phyloP scores from a whole-genome alignment of 2,113 vertebrate species.

The Triplophysa tibetana region DNA sequence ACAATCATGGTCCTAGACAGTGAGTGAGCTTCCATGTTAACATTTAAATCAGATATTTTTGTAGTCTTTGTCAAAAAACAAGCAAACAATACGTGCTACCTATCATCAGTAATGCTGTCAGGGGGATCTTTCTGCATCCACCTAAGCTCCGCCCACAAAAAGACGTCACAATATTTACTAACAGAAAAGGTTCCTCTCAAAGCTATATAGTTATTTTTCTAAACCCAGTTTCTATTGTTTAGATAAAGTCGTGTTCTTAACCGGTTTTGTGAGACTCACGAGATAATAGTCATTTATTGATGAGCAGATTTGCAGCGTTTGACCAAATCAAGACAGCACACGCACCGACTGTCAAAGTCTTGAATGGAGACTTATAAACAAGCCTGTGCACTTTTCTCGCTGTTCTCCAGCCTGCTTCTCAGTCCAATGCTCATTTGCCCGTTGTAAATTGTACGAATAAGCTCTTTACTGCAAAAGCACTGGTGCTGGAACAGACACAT shows the following conservation, averaged over 20 bases:
- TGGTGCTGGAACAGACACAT: conserved; percentile 16
- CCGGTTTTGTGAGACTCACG: background rate
- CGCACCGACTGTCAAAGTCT: background rate
- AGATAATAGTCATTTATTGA: background rate
- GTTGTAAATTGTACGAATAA: conserved; percentile 2
- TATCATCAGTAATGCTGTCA: too few species aligned
- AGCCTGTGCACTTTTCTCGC: background rate
- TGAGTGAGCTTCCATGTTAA: too few species aligned
- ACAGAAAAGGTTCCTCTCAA: too few species aligned
- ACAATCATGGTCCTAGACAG: too few species aligned
- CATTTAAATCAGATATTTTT: too few species aligned
- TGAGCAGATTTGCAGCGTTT: background rate
- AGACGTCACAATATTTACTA: too few species aligned
- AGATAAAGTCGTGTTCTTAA: background rate
- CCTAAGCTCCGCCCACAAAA: too few species aligned
- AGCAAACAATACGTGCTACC: too few species aligned
- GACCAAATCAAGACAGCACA: background rate
- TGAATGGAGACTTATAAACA: conserved; percentile 26
- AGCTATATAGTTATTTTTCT: too few species aligned
- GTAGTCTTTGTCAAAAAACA: too few species aligned
- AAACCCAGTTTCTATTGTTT: too few species aligned
- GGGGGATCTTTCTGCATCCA: too few species aligned
- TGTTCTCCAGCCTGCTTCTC: conserved; percentile 15
- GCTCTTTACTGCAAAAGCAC: conserved; percentile 8
- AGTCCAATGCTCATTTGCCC: conserved; percentile 14